Evolutionary conservation across 2,113 vertebrate genomes (phyloP), one percentile per base, ranked within the genome.

Genomic region (Amia ocellicauda): DNA sequence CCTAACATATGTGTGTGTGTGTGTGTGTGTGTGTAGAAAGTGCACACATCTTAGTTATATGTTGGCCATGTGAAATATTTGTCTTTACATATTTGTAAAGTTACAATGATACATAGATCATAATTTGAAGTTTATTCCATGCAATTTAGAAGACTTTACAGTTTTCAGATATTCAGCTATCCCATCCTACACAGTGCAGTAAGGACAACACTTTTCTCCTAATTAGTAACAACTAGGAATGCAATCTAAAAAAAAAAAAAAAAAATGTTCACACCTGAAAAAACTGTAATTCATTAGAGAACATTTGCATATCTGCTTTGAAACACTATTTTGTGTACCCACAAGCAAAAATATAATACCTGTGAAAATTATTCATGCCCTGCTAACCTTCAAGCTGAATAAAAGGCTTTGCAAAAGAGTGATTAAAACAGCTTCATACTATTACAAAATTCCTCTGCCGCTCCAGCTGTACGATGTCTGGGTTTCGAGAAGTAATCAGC

Each of bases 221-320:
- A 64, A 64, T 64, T 58, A 58, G 28, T 41, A 49, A 57, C 24
- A 49, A 31, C 28, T 56, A 57, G 42, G 63, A 64, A 57, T 22
- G 54, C 17, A 24, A 57, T 47, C 52, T 63, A 23, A 55, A 54
- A 20, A 64, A 64, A 31, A 8, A 19, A 7, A 64, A 22, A 4
- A 10, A 7, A 42, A 47, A 27, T 55, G 27, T 64, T 64, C 29
- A 47, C 41, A 64, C 23, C 42, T 58, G 26, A 7, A 22, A 27
- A 56, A 64, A 57, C 14, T 47, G 36, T 49, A 19, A 42, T 31
- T 53, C 54, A 58, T 58, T 58, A 57, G 17, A 49, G 36, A 22
- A 47, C 22, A 60, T 45, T 54, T 27, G 53, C 63, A 57, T 56
- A 56, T 36, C 63, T 57, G 17, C 52, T 64, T 55, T 14, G 40